Percentiles rank a stretch among this genome's conserved stretches.
Conservation (phyloP, 1,140 invertebrate species). For the Zelostemma sp. region DNA sequence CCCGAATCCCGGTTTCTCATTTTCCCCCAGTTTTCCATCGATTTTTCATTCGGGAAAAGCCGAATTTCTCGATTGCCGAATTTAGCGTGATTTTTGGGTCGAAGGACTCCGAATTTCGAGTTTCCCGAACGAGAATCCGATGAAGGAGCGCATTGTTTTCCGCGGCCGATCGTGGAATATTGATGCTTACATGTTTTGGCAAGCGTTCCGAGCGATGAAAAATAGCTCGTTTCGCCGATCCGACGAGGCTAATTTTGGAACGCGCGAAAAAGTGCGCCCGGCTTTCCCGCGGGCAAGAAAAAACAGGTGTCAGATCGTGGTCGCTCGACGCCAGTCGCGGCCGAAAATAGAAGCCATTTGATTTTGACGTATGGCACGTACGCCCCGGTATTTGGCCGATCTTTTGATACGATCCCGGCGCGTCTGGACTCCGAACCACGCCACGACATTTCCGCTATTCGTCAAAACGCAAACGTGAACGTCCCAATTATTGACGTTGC, state of each 20-base stretch:
- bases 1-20: not conserved
- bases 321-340: conserved; percentile 45
- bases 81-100: no score
- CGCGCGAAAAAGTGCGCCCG: conserved; percentile 6
- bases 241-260: not conserved
- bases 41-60: not conserved
- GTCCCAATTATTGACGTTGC: no score
- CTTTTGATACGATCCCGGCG: conserved; percentile 28
- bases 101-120: no score
- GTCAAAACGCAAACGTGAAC: conserved; percentile 1
- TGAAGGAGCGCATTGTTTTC: not conserved
- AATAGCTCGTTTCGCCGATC: no score
- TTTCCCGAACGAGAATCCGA: not conserved
- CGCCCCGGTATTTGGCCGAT: conserved; percentile 51
- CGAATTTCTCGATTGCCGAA: no score
- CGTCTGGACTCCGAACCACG: not conserved
- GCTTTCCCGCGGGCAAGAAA: conserved; percentile 40
- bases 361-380: conserved; percentile 59
- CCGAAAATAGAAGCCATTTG: conserved; percentile 64
- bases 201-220: no score
- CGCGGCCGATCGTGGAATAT: not conserved
- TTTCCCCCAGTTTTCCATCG: not conserved
- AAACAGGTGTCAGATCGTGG: conserved; percentile 57
- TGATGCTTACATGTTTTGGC: not conserved
- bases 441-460: not conserved